Evolutionary conservation across 1,140 invertebrate species (phyloP).

Genomic region (Streblospio benedicti): DNA sequence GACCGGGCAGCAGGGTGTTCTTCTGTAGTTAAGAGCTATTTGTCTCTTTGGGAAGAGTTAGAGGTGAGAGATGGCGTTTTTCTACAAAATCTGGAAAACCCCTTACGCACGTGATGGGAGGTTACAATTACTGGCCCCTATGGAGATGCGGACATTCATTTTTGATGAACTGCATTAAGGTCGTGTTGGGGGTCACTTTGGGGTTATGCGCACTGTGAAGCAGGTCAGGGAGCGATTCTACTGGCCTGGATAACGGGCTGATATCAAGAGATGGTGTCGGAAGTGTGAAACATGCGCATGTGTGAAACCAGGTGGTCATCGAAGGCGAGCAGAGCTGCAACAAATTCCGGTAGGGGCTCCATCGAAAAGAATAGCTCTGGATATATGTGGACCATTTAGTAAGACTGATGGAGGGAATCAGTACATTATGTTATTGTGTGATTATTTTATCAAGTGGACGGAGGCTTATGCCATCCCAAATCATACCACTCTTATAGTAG

Average conservation of each 20-base stretch:
- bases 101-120: too few relatives aligned
- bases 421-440: slow-evolving; percentile 3
- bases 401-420: not conserved
- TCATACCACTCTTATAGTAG: too few relatives aligned
- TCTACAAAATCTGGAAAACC: too few relatives aligned
- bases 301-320: not conserved
- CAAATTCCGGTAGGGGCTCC: slow-evolving; percentile 7
- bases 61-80: too few relatives aligned
- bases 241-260: not conserved
- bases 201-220: not conserved
- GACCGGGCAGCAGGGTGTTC: too few relatives aligned
- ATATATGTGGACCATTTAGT: not conserved
- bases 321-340: not conserved
- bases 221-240: not conserved
- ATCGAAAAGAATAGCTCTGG: slow-evolving; percentile 11
- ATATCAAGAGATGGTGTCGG: not conserved
- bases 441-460: slow-evolving; percentile 2
- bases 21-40: too few relatives aligned
- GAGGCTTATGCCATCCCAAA: slow-evolving; percentile 1
- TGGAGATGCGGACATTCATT: too few relatives aligned
- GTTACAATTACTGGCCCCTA: too few relatives aligned
- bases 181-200: not conserved
- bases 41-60: too few relatives aligned
- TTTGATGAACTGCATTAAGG: too few relatives aligned
- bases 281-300: not conserved